A percentile compares a stretch with the other conserved stretches of the same genome.
phyloP scores from a whole-genome alignment of 2,113 vertebrate species.

The Anarhynchus alexandrinus region DNA sequence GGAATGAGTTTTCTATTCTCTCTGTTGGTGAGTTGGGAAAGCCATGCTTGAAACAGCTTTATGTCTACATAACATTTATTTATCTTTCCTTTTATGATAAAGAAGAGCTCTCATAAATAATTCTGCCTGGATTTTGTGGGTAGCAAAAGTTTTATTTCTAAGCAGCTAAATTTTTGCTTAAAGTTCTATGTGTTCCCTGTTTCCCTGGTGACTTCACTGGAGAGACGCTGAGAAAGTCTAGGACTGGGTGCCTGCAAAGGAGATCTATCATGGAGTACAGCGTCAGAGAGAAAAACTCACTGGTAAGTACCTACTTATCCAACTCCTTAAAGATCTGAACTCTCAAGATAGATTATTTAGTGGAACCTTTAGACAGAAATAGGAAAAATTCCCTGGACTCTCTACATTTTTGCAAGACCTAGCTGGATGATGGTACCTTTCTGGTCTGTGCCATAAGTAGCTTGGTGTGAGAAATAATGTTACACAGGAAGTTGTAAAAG shows the following conservation, averaged over 20 bases:
- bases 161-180: not conserved
- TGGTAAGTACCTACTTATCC: not conserved
- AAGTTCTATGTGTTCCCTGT: not conserved
- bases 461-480: not conserved
- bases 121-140: not conserved
- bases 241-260: not conserved
- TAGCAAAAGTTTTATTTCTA: not conserved
- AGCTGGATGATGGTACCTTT: not conserved
- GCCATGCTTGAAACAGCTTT: not conserved
- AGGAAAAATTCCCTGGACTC: not conserved
- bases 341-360: not conserved
- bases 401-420: not conserved
- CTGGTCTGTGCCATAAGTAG: fast-evolving
- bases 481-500: no score
- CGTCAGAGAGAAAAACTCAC: not conserved
- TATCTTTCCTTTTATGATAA: not conserved
- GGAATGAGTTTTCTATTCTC: not conserved
- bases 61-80: not conserved
- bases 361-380: not conserved
- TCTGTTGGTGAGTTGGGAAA: not conserved
- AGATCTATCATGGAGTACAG: not conserved
- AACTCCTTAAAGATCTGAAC: not conserved
- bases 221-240: not conserved
- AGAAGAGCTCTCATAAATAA: not conserved
- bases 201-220: not conserved